Evolutionary conservation across 2,113 vertebrate genomes (phyloP), one percentile per base, ranked within the genome.

Genomic region (Boulengeromyrus knoepffleri): DNA sequence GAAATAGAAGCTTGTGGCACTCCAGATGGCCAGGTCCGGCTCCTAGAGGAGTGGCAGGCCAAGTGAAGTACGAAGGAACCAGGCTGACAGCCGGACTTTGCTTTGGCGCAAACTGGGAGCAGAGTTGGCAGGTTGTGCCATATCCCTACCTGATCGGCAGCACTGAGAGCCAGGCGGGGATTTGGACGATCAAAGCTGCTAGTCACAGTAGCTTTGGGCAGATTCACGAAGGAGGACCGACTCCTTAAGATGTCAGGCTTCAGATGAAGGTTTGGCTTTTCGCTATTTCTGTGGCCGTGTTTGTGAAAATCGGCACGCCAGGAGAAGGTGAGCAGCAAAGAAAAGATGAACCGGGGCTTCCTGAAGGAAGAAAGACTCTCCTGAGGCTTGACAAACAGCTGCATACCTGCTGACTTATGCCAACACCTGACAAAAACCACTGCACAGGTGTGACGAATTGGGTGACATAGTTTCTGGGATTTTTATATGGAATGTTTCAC

Each of bases 21-120:
- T 80, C 87, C 90, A 84, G 87, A 89, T 84, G 87, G 87, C 45
- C 50, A 47, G 46, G 42, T 85, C 56, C 53, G 21, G 74, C 74
- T 39, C 70, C 45, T 24, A 21, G 36, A 47, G 84, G 42, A 12
- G 46, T 12, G 19, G 42, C 24, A 31, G n/a, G 46, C 46, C 27
- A 10, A 15, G 13, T 5, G 50, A 24, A n/a, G 42, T n/a, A 13
- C 9, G 27, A 88, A 5, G 53, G 21, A 85, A 56, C 19, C 80
- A 45, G 85, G 58, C n/a, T 87, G 80, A 46, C 53, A 70, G 19
- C 49, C 42, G 85, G 66, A 49, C 21, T 53, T 36, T 12, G 83
- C 31, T 53, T 47, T 31, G 52, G 21, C 17, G 31, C 87, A 47
- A 50, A 17, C 70, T 45, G 52, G 9, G 27, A 17, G 10, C 87